Base-by-base conservation (phyloP, 2,797 vertebrate genomes). In the Sebastes miniatus region DNA sequence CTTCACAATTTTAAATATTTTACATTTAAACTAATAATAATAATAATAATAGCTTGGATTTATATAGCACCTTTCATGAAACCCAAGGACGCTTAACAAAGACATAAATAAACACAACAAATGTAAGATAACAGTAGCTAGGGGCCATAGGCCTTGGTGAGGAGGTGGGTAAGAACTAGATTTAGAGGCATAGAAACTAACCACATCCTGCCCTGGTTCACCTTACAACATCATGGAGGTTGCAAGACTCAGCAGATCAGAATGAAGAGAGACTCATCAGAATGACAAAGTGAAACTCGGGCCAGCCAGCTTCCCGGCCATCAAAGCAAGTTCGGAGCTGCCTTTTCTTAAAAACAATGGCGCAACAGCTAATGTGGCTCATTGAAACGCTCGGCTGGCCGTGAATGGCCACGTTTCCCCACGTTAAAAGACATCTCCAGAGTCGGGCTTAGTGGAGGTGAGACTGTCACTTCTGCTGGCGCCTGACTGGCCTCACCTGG, bases 271-370 rank as follows among this genome's bases (percentile, higher is more conserved):
- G 79, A 67, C 84, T 84, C 75, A 62, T 88, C 87, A 81, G 70
- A 77, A 79, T 81, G 87, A 87, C 79, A 86, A 86, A 87, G 90
- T 87, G 87, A 91, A 85, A 83, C 36, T 2, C 12, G 18, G 84
- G 84, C 77, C 83, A 74, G 84, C 77, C 83, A 74, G 84, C 81
- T 85, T 92, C 81, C 74, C 64, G 9, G 65, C 88, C 87, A 91
- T 90, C 89, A 93, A 93, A 95, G 93, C 96, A 95, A 94, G 96
- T 95, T 94, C 62, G 29, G 92, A 96, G 92, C 90, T 96, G 96
- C 93, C 95, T 90, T 91, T 54, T 89, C 18, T 87, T 71, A 91
- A 92, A 93, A 93, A 94, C 92, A 95, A 89, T 90, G 91, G 88
- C 27, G 90, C 93, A 94, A 93, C 86, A 94, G 92, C 94, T 95